Conservation (phyloP, 2,888 invertebrate genomes). For the Andrena bucephala region DNA sequence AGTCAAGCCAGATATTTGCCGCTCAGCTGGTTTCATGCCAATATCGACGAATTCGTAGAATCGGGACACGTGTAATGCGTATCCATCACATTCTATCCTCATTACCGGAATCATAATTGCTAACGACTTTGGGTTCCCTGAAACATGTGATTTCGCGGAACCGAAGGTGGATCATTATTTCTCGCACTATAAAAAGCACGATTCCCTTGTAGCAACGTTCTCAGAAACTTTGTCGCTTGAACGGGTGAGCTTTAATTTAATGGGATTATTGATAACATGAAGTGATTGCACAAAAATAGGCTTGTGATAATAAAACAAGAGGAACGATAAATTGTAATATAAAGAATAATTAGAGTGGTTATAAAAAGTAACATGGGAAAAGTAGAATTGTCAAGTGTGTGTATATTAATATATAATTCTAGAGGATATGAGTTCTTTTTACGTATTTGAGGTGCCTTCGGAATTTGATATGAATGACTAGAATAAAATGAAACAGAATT, state of each 20-base stretch:
- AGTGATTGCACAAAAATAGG: slow-evolving; percentile 12
- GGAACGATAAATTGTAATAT: too few species aligned
- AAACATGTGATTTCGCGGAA: background rate
- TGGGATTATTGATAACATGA: background rate
- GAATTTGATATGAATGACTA: background rate
- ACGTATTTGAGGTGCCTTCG: background rate
- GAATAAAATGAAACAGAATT: background rate
- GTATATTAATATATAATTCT: background rate
- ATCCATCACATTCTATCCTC: slow-evolving; percentile 10
- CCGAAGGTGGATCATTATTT: slow-evolving; percentile 1
- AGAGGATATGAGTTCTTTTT: background rate
- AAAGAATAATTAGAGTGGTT: background rate
- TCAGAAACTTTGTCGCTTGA: background rate
- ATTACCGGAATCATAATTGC: slow-evolving; percentile 45
- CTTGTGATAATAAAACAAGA: background rate
- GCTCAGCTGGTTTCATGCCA: slow-evolving; percentile 72
- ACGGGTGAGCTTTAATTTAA: background rate
- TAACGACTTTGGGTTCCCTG: background rate
- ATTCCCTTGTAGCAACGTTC: background rate
- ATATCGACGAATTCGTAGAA: slow-evolving; percentile 64
- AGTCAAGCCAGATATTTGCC: slow-evolving; percentile 63
- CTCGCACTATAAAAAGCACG: background rate
- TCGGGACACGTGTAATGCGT: slow-evolving; percentile 42
- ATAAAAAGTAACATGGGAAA: slow-evolving; percentile 1
- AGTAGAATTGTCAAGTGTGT: background rate